A percentile compares a stretch with the other conserved stretches of the same genome.
Conservation (phyloP, 1,140 invertebrate species). For the Philopotamus ludificatus region DNA sequence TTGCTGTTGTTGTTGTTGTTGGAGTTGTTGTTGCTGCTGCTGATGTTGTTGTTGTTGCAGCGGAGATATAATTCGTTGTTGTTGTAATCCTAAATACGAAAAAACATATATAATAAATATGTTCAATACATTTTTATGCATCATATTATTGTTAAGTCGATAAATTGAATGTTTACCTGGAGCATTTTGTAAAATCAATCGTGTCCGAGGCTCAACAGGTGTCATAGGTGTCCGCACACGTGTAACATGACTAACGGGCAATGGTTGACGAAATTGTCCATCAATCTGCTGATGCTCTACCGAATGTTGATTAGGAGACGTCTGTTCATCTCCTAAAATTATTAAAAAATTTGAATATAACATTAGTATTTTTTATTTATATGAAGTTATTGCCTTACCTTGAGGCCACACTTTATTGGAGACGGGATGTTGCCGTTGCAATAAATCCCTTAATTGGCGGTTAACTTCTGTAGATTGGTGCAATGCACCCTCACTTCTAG, state of each 20-base stretch:
- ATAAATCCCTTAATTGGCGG: constrained; percentile 75
- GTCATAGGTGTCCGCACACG: constrained; percentile 45
- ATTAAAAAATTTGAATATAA: background rate
- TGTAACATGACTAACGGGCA: constrained; percentile 46
- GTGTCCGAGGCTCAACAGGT: constrained; percentile 35
- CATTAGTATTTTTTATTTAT: background rate
- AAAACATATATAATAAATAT: constrained; percentile 1
- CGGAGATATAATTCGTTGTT: constrained; percentile 9
- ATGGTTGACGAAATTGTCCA: constrained; percentile 53
- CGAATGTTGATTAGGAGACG: constrained; percentile 13
- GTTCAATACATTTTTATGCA: too few species aligned
- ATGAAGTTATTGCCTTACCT: constrained; percentile 46
- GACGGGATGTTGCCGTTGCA: constrained; percentile 69
- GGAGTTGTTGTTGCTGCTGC: constrained; percentile 44
- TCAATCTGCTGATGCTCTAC: constrained; percentile 39
- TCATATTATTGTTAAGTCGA: too few species aligned
- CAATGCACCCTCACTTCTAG: constrained; percentile 46
- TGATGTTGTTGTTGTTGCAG: constrained; percentile 37
- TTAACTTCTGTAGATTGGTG: constrained; percentile 54
- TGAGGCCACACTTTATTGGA: constrained; percentile 53
- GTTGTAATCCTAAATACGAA: background rate
- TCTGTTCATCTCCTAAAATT: constrained; percentile 33
- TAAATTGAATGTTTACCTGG: too few species aligned
- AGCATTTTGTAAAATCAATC: constrained; percentile 31
- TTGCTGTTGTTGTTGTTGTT: constrained; percentile 44